A percentile compares a stretch with the other conserved stretches of the same genome.
These are phyloP conservation scores for Chiridota heheva DNA, from an alignment of 35 echinoderm and acorn worm species.

Conservation along the genomic window DNA sequence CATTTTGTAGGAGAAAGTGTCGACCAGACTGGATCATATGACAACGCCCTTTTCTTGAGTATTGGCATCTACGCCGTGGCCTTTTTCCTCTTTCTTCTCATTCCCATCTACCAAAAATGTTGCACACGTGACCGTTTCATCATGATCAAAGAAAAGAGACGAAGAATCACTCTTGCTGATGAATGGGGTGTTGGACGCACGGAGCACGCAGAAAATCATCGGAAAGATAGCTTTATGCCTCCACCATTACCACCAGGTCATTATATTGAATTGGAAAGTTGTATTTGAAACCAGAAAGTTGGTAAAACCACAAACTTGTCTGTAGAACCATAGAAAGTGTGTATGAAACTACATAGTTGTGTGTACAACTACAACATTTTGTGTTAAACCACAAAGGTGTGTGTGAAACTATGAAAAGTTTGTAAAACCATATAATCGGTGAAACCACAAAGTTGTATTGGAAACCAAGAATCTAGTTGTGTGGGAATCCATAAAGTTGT, in stretches of 20 bases:
- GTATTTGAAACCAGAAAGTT: background rate
- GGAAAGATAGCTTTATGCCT: conserved; percentile 28
- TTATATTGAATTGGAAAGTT: conserved; percentile 15
- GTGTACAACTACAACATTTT: background rate
- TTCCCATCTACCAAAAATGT: conserved; percentile 73
- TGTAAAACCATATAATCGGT: background rate
- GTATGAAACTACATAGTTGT: background rate
- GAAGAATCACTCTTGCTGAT: conserved; percentile 35
- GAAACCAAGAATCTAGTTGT: too few relatives aligned
- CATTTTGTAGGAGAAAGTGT: conserved; percentile 68
- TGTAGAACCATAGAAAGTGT: background rate
- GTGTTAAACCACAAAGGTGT: background rate
- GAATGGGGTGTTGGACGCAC: conserved; percentile 46
- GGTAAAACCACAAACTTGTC: background rate
- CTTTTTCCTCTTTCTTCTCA: conserved; percentile 45
- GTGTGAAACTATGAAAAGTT: background rate
- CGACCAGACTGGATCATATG: conserved; percentile 74
- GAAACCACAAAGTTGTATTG: too few relatives aligned
- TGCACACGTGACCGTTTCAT: conserved; percentile 75
- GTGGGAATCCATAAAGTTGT: too few relatives aligned
- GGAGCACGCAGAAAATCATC: background rate
- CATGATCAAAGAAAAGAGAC: conserved; percentile 58
- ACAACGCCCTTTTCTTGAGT: conserved; percentile 70
- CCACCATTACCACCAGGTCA: background rate
- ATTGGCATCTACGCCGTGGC: conserved; percentile 71